phyloP scores from a whole-genome alignment of 2,888 invertebrate genomes.

The Noctua janthe region DNA sequence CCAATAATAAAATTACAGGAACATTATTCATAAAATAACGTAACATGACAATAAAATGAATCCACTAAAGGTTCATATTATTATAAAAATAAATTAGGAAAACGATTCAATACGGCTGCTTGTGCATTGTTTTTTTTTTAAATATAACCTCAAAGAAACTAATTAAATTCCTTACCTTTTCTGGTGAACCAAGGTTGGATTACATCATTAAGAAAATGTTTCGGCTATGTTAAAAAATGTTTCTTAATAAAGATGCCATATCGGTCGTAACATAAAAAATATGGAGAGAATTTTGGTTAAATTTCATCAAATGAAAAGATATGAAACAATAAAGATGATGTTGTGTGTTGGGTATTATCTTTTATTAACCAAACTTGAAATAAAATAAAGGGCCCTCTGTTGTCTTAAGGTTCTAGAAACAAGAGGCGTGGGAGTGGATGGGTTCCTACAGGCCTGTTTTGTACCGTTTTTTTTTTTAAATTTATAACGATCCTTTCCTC shows the following conservation, averaged over 20 bases:
- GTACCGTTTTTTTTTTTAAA: neutral
- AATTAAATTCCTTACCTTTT: slow-evolving; percentile 63
- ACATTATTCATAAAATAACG: neutral
- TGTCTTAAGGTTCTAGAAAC: neutral
- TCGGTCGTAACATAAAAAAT: slow-evolving; percentile 54
- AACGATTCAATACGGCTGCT: slow-evolving; percentile 17
- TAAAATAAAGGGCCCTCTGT: neutral
- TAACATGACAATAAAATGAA: neutral
- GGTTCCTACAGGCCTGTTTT: neutral
- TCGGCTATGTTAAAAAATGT: slow-evolving; percentile 52
- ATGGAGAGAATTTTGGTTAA: slow-evolving; percentile 37
- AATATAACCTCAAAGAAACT: slow-evolving; percentile 47
- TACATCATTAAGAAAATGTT: slow-evolving; percentile 67
- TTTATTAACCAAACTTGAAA: slow-evolving; percentile 19
- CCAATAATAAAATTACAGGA: slow-evolving; percentile 2
- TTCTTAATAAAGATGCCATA: slow-evolving; percentile 59
- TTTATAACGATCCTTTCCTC: neutral
- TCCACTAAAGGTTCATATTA: neutral
- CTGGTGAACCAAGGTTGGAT: slow-evolving; percentile 57
- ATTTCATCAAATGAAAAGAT: slow-evolving; percentile 44
- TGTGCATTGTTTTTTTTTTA: slow-evolving; percentile 24
- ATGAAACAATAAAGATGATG: slow-evolving; percentile 34
- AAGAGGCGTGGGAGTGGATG: neutral
- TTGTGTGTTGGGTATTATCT: slow-evolving; percentile 16
- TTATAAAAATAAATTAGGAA: slow-evolving; percentile 19